Evolutionary conservation across 2,797 vertebrate genomes (phyloP).

Genomic region (Sebastiscus albofasciatus): DNA sequence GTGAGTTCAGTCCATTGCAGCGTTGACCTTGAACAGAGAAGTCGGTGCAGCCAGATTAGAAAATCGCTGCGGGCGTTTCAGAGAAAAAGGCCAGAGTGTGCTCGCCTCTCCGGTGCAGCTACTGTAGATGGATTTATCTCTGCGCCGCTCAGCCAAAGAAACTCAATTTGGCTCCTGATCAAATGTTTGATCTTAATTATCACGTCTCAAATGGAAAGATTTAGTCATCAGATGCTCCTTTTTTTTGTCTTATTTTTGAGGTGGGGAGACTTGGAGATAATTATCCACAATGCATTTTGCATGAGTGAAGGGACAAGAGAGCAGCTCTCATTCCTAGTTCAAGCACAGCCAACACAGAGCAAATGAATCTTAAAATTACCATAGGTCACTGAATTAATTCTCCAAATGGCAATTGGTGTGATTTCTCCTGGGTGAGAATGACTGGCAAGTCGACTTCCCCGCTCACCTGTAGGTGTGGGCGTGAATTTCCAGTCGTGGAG

Average conservation of each 20-base stretch:
- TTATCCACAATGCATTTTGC: slow-evolving; percentile 60
- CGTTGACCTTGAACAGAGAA: slow-evolving; percentile 28
- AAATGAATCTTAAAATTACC: slow-evolving; percentile 84
- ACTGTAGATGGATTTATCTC: slow-evolving; percentile 17
- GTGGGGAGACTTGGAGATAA: slow-evolving; percentile 21
- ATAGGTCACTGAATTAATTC: slow-evolving; percentile 92
- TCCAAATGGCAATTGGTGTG: slow-evolving; percentile 85
- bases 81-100: not conserved
- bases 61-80: not conserved
- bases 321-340: slow-evolving; percentile 57
- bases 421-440: slow-evolving; percentile 78
- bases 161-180: slow-evolving; percentile 32
- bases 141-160: slow-evolving; percentile 11
- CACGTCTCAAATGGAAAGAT: slow-evolving; percentile 34
- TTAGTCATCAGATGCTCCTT: slow-evolving; percentile 17
- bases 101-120: not conserved
- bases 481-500: slow-evolving; percentile 58
- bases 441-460: slow-evolving; percentile 65
- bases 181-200: slow-evolving; percentile 58
- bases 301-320: slow-evolving; percentile 56
- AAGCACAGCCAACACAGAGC: slow-evolving; percentile 76
- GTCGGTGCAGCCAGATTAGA: slow-evolving; percentile 16
- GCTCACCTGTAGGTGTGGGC: slow-evolving; percentile 69
- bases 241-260: not conserved
- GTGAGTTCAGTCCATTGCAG: not conserved